These are phyloP conservation scores for Drosophila eohydei DNA, from an alignment of 2,888 invertebrate genomes.

Conservation along the genomic window DNA sequence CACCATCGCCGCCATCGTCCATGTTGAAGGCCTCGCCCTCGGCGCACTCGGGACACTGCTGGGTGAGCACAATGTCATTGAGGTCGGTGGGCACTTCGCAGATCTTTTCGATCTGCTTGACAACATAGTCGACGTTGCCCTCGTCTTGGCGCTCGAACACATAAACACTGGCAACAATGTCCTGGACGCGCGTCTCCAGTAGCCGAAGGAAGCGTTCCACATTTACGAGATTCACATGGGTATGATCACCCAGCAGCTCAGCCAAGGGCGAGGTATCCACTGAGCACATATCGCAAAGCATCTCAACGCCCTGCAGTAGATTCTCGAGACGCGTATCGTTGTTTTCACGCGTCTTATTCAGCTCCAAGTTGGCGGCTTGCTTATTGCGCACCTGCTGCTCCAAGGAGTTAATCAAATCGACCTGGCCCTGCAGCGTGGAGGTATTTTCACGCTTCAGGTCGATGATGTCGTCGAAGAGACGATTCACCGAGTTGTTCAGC, in stretches of 20 bases:
- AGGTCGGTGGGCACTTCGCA: conserved; percentile 85
- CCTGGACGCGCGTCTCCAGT: conserved; percentile 86
- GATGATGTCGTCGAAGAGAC: conserved; percentile 80
- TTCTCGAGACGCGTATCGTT: conserved; percentile 73
- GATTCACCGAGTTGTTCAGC: conserved; percentile 80
- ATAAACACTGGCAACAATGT: conserved; percentile 86
- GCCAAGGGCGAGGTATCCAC: conserved; percentile 86
- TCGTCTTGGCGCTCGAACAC: conserved; percentile 74
- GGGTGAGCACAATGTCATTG: conserved; percentile 85
- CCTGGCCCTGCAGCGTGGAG: conserved; percentile 69
- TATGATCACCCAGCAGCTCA: conserved; percentile 86
- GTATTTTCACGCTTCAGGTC: conserved; percentile 69
- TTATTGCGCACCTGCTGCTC: conserved; percentile 68
- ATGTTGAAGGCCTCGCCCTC: conserved; percentile 84
- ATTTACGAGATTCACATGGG: conserved; percentile 87
- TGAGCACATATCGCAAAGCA: conserved; percentile 84
- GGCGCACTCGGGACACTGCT: conserved; percentile 85
- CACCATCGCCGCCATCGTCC: conserved; percentile 81
- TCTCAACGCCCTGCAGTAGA: conserved; percentile 76
- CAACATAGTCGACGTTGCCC: conserved; percentile 68
- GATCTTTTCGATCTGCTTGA: conserved; percentile 80
- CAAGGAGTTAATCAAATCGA: conserved; percentile 69
- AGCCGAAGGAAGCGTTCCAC: conserved; percentile 86
- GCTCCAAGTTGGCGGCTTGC: conserved; percentile 59
- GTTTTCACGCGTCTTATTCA: conserved; percentile 52